Evolutionary conservation across 2,113 vertebrate genomes (phyloP).

Genomic region (Empidonax alnorum): DNA sequence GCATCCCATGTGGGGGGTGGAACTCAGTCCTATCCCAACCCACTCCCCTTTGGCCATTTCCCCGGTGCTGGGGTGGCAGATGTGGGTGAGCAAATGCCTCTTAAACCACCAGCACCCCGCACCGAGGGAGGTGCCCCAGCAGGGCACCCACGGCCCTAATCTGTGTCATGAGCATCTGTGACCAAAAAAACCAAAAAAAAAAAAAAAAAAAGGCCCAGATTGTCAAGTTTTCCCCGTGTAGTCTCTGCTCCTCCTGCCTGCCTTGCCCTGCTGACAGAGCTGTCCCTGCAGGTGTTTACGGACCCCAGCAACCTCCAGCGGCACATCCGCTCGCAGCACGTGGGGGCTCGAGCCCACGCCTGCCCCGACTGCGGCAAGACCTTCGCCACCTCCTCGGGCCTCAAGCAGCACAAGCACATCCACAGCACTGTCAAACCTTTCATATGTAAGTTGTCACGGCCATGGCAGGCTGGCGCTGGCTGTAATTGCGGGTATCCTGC

Average conservation of each 20-base stretch:
- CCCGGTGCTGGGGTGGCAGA: background rate
- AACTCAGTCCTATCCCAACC: fast-evolving
- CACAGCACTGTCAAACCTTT: conserved; percentile 99
- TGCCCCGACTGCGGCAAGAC: conserved; percentile 99
- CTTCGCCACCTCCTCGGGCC: conserved; percentile 97
- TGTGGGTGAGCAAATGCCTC: fast-evolving
- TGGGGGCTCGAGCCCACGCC: conserved; percentile 93
- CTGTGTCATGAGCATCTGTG: fast-evolving
- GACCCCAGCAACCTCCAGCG: conserved; percentile 99
- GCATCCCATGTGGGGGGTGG: background rate
- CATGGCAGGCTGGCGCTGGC: conserved; percentile 23
- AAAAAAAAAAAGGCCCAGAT: fast-evolving
- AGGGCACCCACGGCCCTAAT: background rate
- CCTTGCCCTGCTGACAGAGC: fast-evolving
- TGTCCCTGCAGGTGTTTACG: conserved; percentile 88
- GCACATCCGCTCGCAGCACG: conserved; percentile 98
- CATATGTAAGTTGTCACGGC: conserved; percentile 93
- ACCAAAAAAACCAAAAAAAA: fast-evolving
- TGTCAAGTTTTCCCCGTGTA: fast-evolving
- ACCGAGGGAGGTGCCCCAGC: background rate
- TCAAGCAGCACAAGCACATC: conserved; percentile 99
- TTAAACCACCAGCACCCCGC: fast-evolving
- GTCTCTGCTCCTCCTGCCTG: fast-evolving
- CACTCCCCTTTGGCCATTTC: background rate
- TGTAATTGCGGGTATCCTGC: conserved; percentile 72